phyloP scores from a whole-genome alignment of 2,797 vertebrate species.

The Acanthis flammea region DNA sequence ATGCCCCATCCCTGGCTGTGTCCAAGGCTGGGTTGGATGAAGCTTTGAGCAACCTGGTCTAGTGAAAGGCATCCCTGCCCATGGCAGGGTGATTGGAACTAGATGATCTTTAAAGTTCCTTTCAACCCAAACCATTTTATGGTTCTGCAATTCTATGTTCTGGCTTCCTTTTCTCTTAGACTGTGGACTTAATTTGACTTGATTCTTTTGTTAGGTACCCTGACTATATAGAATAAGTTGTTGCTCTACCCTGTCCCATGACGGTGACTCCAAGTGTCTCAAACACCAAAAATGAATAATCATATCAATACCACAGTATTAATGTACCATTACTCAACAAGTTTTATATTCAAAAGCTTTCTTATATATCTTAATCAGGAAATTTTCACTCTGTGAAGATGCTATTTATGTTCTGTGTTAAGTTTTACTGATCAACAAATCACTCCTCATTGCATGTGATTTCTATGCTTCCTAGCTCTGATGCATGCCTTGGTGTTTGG shows the following conservation, averaged over 20 bases:
- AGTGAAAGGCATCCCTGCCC: neutral
- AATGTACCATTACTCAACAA: neutral
- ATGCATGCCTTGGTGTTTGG: constrained; percentile 98
- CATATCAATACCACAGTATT: neutral
- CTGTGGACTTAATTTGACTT: neutral
- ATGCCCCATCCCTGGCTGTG: neutral
- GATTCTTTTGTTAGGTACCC: neutral
- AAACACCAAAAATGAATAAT: neutral
- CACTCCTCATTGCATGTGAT: neutral
- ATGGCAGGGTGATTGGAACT: neutral
- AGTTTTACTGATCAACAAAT: neutral
- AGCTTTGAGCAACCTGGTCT: neutral
- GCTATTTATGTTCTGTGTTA: neutral
- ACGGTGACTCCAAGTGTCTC: neutral
- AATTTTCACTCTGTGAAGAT: neutral
- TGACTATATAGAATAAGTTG: neutral
- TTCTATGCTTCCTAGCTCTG: constrained; percentile 80
- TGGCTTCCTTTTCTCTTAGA: neutral
- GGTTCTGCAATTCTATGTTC: neutral
- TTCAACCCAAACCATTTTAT: neutral
- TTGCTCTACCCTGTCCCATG: neutral
- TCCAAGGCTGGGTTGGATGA: neutral
- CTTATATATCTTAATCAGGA: neutral
- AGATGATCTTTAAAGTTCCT: neutral
- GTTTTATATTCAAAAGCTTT: neutral